phyloP scores from a whole-genome alignment of 2,113 vertebrate species.

The Apus apus region DNA sequence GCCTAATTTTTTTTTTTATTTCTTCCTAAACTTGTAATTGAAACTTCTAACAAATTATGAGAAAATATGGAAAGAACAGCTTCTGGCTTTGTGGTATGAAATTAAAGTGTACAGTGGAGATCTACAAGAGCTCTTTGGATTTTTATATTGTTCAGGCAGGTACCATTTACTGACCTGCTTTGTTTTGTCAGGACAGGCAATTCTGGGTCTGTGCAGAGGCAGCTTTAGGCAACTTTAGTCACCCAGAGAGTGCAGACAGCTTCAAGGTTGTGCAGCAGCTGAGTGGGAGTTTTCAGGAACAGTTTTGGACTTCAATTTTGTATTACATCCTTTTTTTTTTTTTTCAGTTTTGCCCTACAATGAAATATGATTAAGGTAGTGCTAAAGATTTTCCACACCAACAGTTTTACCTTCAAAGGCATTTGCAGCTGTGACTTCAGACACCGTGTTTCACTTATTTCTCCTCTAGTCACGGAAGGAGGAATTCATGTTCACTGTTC shows the following conservation, averaged over 20 bases:
- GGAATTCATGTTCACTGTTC: neutral
- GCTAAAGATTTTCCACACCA: slow-evolving; percentile 30
- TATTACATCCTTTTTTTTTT: neutral
- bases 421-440: slow-evolving; percentile 3
- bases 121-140: neutral
- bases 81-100: neutral
- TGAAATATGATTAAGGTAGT: slow-evolving; percentile 10
- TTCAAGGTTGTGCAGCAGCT: slow-evolving; percentile 20
- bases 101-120: neutral
- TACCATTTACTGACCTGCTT: neutral
- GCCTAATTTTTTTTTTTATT: neutral
- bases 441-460: neutral
- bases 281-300: slow-evolving; percentile 5
- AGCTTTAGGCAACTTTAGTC: neutral
- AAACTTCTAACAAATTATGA: neutral
- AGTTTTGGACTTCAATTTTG: neutral
- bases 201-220: neutral
- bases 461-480: neutral
- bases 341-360: neutral
- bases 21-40: neutral
- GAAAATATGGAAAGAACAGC: neutral
- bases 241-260: neutral
- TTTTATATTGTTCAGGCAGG: neutral
- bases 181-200: neutral
- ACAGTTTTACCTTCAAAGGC: slow-evolving; percentile 25